These are phyloP conservation scores for Yponomeuta evonymella DNA, from an alignment of 2,888 invertebrate genomes.

Conservation along the genomic window DNA sequence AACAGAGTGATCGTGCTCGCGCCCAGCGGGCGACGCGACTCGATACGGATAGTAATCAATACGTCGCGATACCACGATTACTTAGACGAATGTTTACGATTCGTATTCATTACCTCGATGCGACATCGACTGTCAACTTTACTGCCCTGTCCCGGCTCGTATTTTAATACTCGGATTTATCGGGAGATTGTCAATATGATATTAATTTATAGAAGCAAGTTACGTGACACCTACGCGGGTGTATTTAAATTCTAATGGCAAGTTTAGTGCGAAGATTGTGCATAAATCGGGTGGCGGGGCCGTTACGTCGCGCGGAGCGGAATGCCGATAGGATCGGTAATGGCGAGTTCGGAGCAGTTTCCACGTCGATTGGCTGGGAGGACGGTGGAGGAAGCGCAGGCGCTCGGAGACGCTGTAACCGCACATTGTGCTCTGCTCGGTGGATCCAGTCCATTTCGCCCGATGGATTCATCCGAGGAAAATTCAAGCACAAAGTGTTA, in stretches of 20 bases:
- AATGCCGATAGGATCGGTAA: constrained; percentile 8
- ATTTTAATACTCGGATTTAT: not conserved
- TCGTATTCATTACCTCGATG: constrained; percentile 9
- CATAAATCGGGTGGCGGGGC: not conserved
- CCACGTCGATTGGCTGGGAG: constrained; percentile 19
- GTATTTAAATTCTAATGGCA: constrained; percentile 6
- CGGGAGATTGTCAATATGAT: constrained; percentile 1
- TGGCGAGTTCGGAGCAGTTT: not conserved
- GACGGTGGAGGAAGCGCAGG: constrained; percentile 26
- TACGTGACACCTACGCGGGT: not conserved
- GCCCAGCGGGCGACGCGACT: constrained; percentile 8
- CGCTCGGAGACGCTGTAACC: constrained; percentile 23
- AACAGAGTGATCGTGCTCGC: constrained; percentile 18
- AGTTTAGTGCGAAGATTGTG: not conserved
- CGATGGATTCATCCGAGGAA: not conserved
- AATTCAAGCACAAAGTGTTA: not conserved
- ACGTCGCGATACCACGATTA: constrained; percentile 31
- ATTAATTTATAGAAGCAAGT: not conserved
- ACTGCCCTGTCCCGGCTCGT: not conserved
- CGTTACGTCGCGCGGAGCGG: not conserved
- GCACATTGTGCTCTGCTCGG: not conserved
- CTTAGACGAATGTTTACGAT: constrained; percentile 48
- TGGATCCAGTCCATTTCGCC: not conserved
- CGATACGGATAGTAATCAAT: constrained; percentile 57
- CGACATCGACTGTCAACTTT: not conserved